Evolutionary conservation across 1,140 invertebrate genomes (phyloP).

Genomic region (Phymastichus coffea): DNA sequence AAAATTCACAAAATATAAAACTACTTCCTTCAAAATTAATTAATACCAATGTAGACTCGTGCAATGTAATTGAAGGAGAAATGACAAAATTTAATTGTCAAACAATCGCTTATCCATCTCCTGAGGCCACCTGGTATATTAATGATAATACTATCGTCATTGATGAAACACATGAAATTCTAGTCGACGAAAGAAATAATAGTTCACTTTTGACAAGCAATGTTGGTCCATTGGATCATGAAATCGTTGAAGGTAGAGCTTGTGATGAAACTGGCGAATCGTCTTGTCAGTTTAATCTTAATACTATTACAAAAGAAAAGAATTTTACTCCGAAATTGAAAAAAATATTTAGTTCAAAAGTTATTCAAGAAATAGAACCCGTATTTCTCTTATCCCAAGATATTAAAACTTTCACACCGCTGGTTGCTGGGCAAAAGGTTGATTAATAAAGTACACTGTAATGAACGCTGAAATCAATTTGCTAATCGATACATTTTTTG

Average conservation of each 20-base stretch:
- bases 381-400: constrained; percentile 86
- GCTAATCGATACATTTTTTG: too few relatives aligned
- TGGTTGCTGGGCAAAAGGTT: constrained; percentile 96
- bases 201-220: constrained; percentile 94
- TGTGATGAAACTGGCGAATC: constrained; percentile 89
- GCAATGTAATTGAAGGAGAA: constrained; percentile 88
- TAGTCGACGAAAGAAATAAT: constrained; percentile 95
- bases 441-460: too few relatives aligned
- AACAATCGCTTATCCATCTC: constrained; percentile 89
- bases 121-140: constrained; percentile 93
- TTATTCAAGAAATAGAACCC: constrained; percentile 88
- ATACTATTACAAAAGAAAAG: constrained; percentile 87
- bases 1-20: constrained; percentile 88
- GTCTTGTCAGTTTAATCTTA: constrained; percentile 81
- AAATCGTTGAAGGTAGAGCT: constrained; percentile 83
- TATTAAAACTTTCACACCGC: constrained; percentile 87
- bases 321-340: constrained; percentile 94
- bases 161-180: constrained; percentile 91
- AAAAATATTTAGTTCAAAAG: constrained; percentile 89
- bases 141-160: constrained; percentile 84
- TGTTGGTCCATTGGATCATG: constrained; percentile 78
- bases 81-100: constrained; percentile 92
- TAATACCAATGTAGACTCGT: constrained; percentile 81
- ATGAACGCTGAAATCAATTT: too few relatives aligned
- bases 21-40: too few relatives aligned